Evolutionary conservation across 2,888 invertebrate species (phyloP).

Genomic region (Epinotia bilunana): DNA sequence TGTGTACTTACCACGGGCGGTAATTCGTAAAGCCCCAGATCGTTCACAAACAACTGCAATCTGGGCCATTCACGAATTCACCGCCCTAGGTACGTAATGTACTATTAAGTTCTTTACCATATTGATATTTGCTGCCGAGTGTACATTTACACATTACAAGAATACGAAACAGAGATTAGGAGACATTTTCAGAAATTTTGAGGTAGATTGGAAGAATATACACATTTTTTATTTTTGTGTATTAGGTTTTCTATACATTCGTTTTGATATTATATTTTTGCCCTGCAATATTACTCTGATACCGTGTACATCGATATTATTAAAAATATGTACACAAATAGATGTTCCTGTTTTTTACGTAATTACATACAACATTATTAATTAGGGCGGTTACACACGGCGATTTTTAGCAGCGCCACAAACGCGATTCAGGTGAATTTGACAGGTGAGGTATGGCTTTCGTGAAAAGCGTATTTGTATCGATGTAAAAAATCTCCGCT

Average conservation of each 20-base stretch:
- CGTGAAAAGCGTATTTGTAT: too few species aligned
- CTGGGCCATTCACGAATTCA: too few species aligned
- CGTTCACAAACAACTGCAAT: too few species aligned
- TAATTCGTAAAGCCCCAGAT: too few species aligned
- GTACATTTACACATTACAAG: background rate
- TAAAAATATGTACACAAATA: background rate
- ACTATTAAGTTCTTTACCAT: background rate
- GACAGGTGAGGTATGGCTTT: background rate
- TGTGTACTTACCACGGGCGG: too few species aligned
- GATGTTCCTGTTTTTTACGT: too few species aligned
- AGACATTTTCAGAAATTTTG: background rate
- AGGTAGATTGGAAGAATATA: slow-evolving; percentile 21
- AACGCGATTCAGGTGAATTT: background rate
- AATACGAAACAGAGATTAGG: background rate
- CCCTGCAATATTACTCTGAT: slow-evolving; percentile 21
- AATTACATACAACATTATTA: background rate
- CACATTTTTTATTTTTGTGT: background rate
- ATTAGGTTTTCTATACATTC: background rate
- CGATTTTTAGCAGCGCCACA: too few species aligned
- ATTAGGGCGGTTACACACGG: too few species aligned
- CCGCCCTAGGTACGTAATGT: too few species aligned
- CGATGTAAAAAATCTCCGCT: too few species aligned
- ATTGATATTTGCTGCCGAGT: background rate
- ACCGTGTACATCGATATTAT: background rate
- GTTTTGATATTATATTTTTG: background rate